Percentiles rank a stretch among this genome's conserved stretches.
Evolutionary conservation across 2,888 invertebrate genomes (phyloP).

Genomic region (Agrypnus murinus): DNA sequence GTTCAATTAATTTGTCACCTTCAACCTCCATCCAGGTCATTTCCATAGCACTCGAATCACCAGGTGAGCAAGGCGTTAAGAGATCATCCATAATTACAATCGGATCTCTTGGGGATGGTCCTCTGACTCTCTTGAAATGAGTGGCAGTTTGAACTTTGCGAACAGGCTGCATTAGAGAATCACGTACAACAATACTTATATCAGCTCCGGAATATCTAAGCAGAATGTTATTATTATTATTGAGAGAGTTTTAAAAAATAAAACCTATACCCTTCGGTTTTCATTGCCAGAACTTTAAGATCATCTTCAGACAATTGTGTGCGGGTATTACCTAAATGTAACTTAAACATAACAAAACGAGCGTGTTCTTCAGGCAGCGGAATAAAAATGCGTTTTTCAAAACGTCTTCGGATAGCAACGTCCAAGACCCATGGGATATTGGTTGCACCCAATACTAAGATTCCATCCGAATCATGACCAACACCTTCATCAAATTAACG

Average conservation of each 20-base stretch:
- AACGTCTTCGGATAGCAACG: conserved; percentile 96
- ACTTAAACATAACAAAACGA: conserved; percentile 93
- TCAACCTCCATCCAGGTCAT: conserved; percentile 99
- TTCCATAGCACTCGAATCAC: conserved; percentile 93
- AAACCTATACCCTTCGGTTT: conserved; percentile 86
- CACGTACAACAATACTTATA: conserved; percentile 96
- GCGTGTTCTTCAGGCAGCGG: conserved; percentile 97
- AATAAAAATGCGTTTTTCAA: conserved; percentile 99
- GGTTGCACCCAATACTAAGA: conserved; percentile 93
- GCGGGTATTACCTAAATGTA: conserved; percentile 95
- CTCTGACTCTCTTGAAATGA: conserved; percentile 91
- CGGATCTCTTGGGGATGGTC: conserved; percentile 90
- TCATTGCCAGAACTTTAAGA: conserved; percentile 85
- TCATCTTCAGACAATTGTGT: conserved; percentile 90
- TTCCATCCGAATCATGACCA: conserved; percentile 96
- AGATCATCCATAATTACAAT: conserved; percentile 89
- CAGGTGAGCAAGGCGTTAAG: conserved; percentile 97
- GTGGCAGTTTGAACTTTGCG: conserved; percentile 99
- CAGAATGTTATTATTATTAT: too few relatives aligned
- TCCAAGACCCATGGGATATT: conserved; percentile 99
- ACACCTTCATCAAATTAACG: conserved; percentile 78
- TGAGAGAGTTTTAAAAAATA: too few relatives aligned
- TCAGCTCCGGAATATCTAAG: conserved; percentile 96
- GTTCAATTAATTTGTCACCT: conserved; percentile 95
- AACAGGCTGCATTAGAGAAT: conserved; percentile 99